Evolutionary conservation across 1,140 invertebrate species (phyloP), one percentile per base, ranked within the genome.

Genomic region (Euura lappo): DNA sequence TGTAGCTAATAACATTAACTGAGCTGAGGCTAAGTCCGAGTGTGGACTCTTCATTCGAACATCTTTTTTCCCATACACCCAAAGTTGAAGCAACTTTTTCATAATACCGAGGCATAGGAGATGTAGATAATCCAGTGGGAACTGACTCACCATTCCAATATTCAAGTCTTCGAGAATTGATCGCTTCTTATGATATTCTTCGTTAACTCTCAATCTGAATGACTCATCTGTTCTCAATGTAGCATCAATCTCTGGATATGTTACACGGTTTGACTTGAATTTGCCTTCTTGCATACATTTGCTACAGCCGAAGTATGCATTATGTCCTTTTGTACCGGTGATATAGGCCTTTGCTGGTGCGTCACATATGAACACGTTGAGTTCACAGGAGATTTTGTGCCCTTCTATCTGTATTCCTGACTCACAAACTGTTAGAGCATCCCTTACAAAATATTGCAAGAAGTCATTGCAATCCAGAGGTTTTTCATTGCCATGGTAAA

Each of bases 311-410:
- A 75, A 78, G 74, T 83, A 84, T 2, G 80, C 85, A 68, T 70
- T 80, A 72, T 84, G 81, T 6, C 78, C 77, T 79, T 84, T 86
- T 3, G 77, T 79, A 43, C 72, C 71, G 46, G 80, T 80, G 2
- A 87, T 72, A 75, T 79, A 85, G 44, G 84, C 69, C 73, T 77
- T 77, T 44, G 85, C 85, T 28, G 84, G 85, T 3, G 81, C 77
- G 81, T 60, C 51, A 60, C 51, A 60, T 60, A 60, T 60, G 5
- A 60, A 60, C 8, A 60, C 6, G 13, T n/a, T n/a, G 13, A 60
- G 10, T 60, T 6, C 51, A 60, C 51, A 60, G 4, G 51, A 3
- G 10, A 60, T 60, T 60, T 60, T 11, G 13, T 60, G 51, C 8
- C 51, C 51, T 60, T 60, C 8, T 60, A 60, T 60, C 10, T 60